Evolutionary conservation across 2,888 invertebrate species (phyloP).

Genomic region (Hirtodrosophila cameraria): DNA sequence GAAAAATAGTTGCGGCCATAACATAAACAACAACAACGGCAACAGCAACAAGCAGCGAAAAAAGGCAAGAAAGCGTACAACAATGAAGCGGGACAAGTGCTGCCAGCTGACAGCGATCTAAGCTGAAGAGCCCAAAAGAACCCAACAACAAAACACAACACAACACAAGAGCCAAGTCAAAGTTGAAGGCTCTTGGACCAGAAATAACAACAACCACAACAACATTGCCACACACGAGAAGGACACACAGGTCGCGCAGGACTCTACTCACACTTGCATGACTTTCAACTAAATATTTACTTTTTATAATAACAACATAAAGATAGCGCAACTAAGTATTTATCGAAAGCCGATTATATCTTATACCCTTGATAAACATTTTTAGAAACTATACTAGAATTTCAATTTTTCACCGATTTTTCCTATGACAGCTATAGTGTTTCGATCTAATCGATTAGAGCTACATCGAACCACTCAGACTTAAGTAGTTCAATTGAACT

Average conservation of each 20-base stretch:
- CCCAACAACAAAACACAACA: not conserved
- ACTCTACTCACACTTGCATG: conserved; percentile 44
- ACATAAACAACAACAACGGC: conserved; percentile 44
- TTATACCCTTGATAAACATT: too few relatives aligned
- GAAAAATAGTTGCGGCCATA: conserved; percentile 60
- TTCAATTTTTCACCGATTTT: too few relatives aligned
- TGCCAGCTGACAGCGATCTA: conserved; percentile 65
- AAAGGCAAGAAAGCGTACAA: too few relatives aligned
- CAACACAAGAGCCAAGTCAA: conserved; percentile 5
- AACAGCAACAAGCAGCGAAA: conserved; percentile 2
- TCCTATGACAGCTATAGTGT: too few relatives aligned
- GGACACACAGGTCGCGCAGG: conserved; percentile 22
- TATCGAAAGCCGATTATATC: too few relatives aligned
- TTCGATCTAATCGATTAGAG: too few relatives aligned
- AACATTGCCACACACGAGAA: conserved; percentile 31
- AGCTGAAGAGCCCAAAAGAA: conserved; percentile 41
- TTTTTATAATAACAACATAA: too few relatives aligned
- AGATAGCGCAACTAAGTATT: too few relatives aligned
- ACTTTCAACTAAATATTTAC: conserved; percentile 73
- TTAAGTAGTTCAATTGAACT: too few relatives aligned
- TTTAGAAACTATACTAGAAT: too few relatives aligned
- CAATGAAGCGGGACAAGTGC: conserved; percentile 31
- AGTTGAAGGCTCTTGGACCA: conserved; percentile 9
- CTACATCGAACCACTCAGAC: too few relatives aligned
- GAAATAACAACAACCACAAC: conserved; percentile 15